Evolutionary conservation across 1,140 invertebrate genomes (phyloP).

Genomic region (Aleiodes sp.): DNA sequence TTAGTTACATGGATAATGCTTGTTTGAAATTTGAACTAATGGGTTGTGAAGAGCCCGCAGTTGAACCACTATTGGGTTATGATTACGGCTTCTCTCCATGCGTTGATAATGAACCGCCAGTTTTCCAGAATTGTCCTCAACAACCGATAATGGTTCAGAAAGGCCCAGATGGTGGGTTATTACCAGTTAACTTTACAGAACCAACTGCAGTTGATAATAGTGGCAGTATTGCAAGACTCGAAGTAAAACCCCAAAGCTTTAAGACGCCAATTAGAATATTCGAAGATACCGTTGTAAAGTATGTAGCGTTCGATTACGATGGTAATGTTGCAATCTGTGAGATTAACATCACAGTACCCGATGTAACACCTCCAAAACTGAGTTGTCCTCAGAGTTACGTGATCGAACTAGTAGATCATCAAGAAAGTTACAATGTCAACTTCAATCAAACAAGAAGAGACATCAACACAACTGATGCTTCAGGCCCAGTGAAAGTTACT

Average conservation of each 20-base stretch:
- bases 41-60: constrained; percentile 88
- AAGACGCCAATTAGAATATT: constrained; percentile 89
- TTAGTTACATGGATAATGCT: constrained; percentile 95
- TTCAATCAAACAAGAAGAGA: constrained; percentile 90
- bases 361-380: constrained; percentile 92
- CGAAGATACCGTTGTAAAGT: constrained; percentile 92
- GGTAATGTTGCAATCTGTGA: constrained; percentile 97
- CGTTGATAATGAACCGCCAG: constrained; percentile 95
- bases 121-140: constrained; percentile 95
- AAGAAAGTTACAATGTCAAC: constrained; percentile 89
- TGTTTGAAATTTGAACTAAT: constrained; percentile 96
- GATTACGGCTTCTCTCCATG: constrained; percentile 94
- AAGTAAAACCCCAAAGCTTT: constrained; percentile 91
- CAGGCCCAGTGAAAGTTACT: constrained; percentile 84
- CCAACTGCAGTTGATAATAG: constrained; percentile 94
- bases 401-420: constrained; percentile 88
- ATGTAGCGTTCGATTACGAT: constrained; percentile 95
- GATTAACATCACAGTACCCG: constrained; percentile 93
- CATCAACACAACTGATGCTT: constrained; percentile 89
- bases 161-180: constrained; percentile 83
- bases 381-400: constrained; percentile 96
- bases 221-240: constrained; percentile 89
- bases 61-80: constrained; percentile 87
- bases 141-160: constrained; percentile 90
- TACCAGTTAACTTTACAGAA: constrained; percentile 92